Evolutionary conservation across 1,140 invertebrate genomes (phyloP).

Genomic region (Lasioglossum albipes): DNA sequence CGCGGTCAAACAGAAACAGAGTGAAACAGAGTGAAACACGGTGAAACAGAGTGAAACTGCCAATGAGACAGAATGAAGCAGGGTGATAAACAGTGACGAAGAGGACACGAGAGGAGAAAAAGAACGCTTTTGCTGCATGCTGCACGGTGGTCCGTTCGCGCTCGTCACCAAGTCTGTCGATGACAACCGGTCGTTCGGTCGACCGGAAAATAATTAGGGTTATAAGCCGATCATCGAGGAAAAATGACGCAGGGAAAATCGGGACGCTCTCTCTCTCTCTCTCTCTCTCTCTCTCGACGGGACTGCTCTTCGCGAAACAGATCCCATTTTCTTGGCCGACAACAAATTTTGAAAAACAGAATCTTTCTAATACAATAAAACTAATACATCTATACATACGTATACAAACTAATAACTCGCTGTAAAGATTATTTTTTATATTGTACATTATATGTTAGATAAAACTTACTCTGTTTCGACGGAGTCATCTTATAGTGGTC

Average conservation of each 20-base stretch:
- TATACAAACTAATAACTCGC: no score
- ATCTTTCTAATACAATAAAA: no score
- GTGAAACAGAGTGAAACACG: background rate
- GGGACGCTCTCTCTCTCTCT: no score
- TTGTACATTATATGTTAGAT: no score
- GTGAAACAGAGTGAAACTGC: background rate
- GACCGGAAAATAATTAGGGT: slow-evolving; percentile 51
- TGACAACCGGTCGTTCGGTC: slow-evolving; percentile 61
- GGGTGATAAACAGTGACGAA: background rate
- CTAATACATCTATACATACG: no score
- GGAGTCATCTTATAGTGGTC: no score
- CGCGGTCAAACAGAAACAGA: background rate
- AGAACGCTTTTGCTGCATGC: slow-evolving; percentile 10
- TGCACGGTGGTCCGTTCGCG: slow-evolving; percentile 56
- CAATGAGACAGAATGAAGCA: background rate
- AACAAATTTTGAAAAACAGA: no score
- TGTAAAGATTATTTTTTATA: no score
- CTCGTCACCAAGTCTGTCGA: slow-evolving; percentile 54
- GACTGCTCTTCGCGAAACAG: no score
- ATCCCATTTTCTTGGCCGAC: no score
- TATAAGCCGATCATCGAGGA: slow-evolving; percentile 1
- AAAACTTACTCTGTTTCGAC: no score
- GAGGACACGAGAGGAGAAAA: background rate
- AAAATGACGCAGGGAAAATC: background rate
- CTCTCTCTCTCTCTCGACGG: no score